Evolutionary conservation across 2,888 invertebrate species (phyloP).

Genomic region (Athalia rosae): DNA sequence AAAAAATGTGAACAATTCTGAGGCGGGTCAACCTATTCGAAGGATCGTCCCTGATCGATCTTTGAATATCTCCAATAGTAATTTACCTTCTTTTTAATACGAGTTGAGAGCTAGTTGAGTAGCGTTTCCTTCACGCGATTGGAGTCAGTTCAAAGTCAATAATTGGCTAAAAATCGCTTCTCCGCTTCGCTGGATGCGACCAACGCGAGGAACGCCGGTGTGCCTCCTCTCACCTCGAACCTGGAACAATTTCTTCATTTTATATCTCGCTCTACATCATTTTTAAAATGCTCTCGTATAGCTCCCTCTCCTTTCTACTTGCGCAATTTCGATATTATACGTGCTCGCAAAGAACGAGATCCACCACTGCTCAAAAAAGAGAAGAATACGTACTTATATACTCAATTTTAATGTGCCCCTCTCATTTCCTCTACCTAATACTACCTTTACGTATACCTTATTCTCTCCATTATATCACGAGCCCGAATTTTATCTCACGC

Average conservation of each 20-base stretch:
- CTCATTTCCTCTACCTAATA: background rate
- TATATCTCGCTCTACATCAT: constrained; percentile 38
- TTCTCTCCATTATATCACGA: background rate
- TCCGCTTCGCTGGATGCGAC: constrained; percentile 78
- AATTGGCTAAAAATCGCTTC: constrained; percentile 76
- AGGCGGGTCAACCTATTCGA: constrained; percentile 12
- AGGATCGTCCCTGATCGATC: constrained; percentile 1
- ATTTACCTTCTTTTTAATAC: too few species aligned
- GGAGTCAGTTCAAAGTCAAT: constrained; percentile 56
- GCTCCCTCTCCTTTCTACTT: constrained; percentile 46
- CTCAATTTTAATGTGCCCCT: constrained; percentile 25
- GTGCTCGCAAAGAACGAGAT: constrained; percentile 33
- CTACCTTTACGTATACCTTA: background rate
- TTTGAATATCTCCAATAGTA: too few species aligned
- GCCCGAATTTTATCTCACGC: constrained; percentile 29
- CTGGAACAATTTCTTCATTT: constrained; percentile 67
- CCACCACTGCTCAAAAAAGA: constrained; percentile 34
- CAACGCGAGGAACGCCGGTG: constrained; percentile 80
- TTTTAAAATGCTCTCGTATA: constrained; percentile 21
- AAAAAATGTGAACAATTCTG: background rate
- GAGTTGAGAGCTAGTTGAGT: constrained; percentile 7
- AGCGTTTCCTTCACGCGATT: constrained; percentile 43
- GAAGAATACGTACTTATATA: constrained; percentile 6
- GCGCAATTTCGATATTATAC: constrained; percentile 41
- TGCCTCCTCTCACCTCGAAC: constrained; percentile 79